A percentile compares a stretch with the other conserved stretches of the same genome.
Conservation (phyloP, 2,113 vertebrate genomes). For the Dendropsophus ebraccatus region DNA sequence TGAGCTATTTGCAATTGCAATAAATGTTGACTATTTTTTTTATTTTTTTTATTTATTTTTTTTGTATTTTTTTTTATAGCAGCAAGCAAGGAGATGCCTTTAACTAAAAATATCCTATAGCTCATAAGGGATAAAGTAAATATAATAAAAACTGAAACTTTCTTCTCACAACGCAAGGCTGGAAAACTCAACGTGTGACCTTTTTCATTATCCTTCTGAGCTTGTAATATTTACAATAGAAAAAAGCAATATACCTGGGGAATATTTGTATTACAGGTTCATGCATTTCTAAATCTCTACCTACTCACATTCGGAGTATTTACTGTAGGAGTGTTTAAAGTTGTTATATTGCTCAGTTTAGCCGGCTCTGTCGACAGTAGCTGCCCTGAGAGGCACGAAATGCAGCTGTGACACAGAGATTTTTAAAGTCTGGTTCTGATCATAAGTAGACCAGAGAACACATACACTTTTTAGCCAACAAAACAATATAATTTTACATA, state of each 20-base stretch:
- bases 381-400: not conserved
- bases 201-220: conserved; percentile 43
- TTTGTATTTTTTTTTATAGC: not conserved
- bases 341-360: conserved; percentile 11
- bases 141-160: conserved; percentile 7
- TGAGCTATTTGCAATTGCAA: too few relatives aligned
- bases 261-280: conserved; percentile 30
- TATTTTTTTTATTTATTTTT: too few relatives aligned
- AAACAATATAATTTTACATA: not conserved
- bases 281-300: conserved; percentile 29
- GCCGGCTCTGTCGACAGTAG: not conserved
- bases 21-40: too few relatives aligned
- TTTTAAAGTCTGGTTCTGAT: not conserved
- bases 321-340: conserved; percentile 18
- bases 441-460: not conserved
- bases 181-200: conserved; percentile 26
- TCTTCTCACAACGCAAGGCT: not conserved
- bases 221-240: conserved; percentile 38
- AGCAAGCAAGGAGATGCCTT: not conserved
- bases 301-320: not conserved
- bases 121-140: conserved; percentile 14
- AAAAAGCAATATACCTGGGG: conserved; percentile 30
- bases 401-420: not conserved
- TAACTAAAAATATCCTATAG: conserved; percentile 22
- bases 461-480: not conserved